These are phyloP conservation scores for Pteromalus puparum DNA, from an alignment of 1,140 invertebrate genomes.

Conservation along the genomic window DNA sequence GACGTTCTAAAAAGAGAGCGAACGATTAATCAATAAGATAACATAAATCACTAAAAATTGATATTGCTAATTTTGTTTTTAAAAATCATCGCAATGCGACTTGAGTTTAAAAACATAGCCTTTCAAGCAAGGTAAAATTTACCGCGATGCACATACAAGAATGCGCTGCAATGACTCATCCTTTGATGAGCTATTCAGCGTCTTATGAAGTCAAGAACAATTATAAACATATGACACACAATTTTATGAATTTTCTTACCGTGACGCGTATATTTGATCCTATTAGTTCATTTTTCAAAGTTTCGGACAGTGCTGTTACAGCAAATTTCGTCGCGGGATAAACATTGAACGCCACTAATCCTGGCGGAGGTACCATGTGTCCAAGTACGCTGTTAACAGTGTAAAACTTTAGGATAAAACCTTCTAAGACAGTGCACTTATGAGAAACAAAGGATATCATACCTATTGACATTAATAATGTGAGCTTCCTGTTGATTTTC, in stretches of 20 bases:
- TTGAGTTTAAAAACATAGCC: no score
- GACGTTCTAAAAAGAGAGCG: constrained; percentile 57
- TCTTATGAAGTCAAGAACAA: not conserved
- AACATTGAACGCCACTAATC: constrained; percentile 67
- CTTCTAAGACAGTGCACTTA: no score
- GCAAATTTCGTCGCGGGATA: constrained; percentile 80
- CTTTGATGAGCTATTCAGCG: constrained; percentile 53
- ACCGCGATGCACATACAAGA: no score
- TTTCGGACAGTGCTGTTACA: constrained; percentile 78
- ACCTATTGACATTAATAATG: constrained; percentile 81
- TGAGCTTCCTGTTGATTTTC: constrained; percentile 80
- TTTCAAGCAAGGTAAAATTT: no score
- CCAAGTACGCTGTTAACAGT: constrained; percentile 66
- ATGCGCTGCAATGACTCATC: constrained; percentile 52
- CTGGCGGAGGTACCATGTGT: constrained; percentile 63
- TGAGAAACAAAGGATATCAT: not conserved
- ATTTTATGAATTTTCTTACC: constrained; percentile 63
- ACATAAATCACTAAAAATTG: no score
- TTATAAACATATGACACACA: not conserved
- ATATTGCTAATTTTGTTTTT: not conserved
- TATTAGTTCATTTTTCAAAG: constrained; percentile 77
- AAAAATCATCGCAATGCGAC: no score
- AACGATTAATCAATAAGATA: not conserved
- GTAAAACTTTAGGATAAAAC: not conserved
- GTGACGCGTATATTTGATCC: constrained; percentile 78